Evolutionary conservation across 2,888 invertebrate species (phyloP), one percentile per base, ranked within the genome.

Genomic region (Sarcophaga caerulescens): DNA sequence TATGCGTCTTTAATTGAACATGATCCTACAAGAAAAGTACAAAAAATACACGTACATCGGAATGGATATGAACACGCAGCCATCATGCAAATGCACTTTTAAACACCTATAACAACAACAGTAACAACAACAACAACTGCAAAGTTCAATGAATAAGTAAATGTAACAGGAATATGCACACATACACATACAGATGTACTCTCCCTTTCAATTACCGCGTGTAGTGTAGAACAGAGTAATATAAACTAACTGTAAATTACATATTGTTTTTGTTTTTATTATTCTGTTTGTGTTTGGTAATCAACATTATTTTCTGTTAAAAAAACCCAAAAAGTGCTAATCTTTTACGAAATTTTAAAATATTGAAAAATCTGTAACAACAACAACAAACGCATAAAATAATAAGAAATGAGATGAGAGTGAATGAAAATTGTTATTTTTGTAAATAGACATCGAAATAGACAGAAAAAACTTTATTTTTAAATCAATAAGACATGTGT

Each of bases 321-420:
- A 47, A 86, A 81, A 84, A 86, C 86, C 86, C 35, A 35, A 86
- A 76, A 86, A 81, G 81, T 86, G 81, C 81, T 84, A 86, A 84
- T 86, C 84, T 84, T 86, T 86, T 57, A 81, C 74, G 60, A 57
- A 73, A 44, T 52, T 12, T 44, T 73, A 69, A 71, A 76, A 59
- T 69, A 70, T 75, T n/a, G 63, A 1, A 35, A 35, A 35, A 35
- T 35, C 35, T 35, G 2, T 35, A 35, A 35, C 63, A 76, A 19
- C 8, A 60, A 81, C 57, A 75, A 70, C 63, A 73, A 45, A 69
- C 44, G 59, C 44, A 17, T 52, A 52, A 52, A 14, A 52, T 47
- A 52, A 52, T 52, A 0, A 12, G 52, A 52, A 12, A 52, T 19
- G 59, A 59, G 23, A 45, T 71, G 35, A 60, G 52, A 59, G 44